phyloP scores from a whole-genome alignment of 2,888 invertebrate species.

The Matsumyia berberina region DNA sequence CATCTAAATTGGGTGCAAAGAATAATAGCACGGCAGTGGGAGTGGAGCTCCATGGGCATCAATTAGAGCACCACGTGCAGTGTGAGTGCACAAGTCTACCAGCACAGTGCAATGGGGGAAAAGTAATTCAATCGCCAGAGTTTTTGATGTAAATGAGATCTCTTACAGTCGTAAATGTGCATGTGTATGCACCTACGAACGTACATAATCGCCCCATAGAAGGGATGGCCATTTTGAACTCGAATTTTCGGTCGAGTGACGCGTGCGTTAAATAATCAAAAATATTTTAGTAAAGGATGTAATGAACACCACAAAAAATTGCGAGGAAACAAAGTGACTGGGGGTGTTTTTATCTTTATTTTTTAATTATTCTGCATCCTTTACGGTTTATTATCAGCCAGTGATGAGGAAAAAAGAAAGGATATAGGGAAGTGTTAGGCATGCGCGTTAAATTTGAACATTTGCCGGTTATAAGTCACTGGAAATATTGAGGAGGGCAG shows the following conservation, averaged over 20 bases:
- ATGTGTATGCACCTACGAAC: background rate
- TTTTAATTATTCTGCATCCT: too few species aligned
- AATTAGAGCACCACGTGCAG: conserved; percentile 30
- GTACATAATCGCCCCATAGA: background rate
- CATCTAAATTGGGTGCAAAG: conserved; percentile 47
- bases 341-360: too few species aligned
- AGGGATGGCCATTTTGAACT: background rate
- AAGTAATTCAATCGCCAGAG: conserved; percentile 16
- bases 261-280: background rate
- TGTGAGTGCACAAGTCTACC: background rate
- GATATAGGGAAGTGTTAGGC: too few species aligned
- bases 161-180: too few species aligned
- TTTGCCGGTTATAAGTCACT: too few species aligned
- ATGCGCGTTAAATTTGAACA: too few species aligned
- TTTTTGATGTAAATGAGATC: background rate
- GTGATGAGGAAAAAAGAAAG: too few species aligned
- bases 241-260: background rate
- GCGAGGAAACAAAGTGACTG: too few species aligned
- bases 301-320: too few species aligned
- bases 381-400: too few species aligned
- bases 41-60: conserved; percentile 16
- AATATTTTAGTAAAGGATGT: too few species aligned
- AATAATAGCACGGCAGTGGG: background rate
- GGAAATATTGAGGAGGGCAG: too few species aligned
- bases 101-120: conserved; percentile 36